phyloP scores from a whole-genome alignment of 2,113 vertebrate species.

The Trinectes maculatus region DNA sequence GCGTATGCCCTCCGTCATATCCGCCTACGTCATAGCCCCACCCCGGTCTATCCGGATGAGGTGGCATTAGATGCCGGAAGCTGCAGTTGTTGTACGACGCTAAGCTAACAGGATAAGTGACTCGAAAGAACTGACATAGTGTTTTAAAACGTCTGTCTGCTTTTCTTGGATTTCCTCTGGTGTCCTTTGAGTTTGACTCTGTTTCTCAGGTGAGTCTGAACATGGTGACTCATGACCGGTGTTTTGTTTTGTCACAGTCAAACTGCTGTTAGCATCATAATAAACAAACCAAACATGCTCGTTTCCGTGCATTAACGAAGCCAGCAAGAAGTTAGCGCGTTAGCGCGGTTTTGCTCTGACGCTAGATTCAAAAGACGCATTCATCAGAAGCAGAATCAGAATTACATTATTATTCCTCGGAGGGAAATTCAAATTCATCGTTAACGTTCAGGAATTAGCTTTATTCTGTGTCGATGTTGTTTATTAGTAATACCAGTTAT shows the following conservation, averaged over 20 bases:
- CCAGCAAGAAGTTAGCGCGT: not conserved
- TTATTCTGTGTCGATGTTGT: too few species aligned
- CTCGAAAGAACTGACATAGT: accelerated
- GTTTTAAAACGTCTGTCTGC: too few species aligned
- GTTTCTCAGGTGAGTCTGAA: slow-evolving; percentile 43
- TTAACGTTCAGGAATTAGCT: too few species aligned
- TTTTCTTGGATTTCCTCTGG: too few species aligned
- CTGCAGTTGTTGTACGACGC: slow-evolving; percentile 13
- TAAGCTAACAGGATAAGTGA: slow-evolving; percentile 29
- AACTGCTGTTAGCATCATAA: not conserved
- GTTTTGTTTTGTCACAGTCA: accelerated
- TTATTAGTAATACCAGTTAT: too few species aligned
- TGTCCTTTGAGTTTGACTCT: not conserved
- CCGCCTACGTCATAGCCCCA: slow-evolving; percentile 1
- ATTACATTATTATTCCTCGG: too few species aligned
- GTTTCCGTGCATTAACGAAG: not conserved
- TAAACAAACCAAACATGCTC: too few species aligned
- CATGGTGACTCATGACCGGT: not conserved
- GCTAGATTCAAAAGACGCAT: not conserved
- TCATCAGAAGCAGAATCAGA: too few species aligned
- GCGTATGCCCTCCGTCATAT: too few species aligned
- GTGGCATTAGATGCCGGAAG: slow-evolving; percentile 59
- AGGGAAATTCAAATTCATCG: too few species aligned
- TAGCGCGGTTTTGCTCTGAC: not conserved
- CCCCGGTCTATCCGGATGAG: slow-evolving; percentile 30